Base-by-base conservation (phyloP, 1,140 invertebrate species). In the Platyura marginata region DNA sequence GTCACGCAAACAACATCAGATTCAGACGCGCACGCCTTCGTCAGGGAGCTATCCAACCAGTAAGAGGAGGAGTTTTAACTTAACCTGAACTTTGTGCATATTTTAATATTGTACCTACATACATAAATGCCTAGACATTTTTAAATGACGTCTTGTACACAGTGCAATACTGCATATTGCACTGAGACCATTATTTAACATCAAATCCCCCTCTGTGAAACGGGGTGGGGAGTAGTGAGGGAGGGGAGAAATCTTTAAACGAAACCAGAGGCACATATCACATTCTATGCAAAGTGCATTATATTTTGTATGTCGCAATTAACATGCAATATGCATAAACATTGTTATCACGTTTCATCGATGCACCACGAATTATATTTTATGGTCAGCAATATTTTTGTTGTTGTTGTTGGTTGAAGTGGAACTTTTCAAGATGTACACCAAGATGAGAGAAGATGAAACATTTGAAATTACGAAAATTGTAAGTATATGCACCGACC, bases 261-360 rank as follows among this genome's bases (percentile, higher is more conserved):
- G n/a, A n/a, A n/a, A n/a, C n/a, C n/a, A n/a, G n/a, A n/a, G n/a
- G n/a, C n/a, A 29, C 25, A 29, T 29, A 8, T 29, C 25, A 6
- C 25, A 29, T 6, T 6, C 25, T 8, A 29, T 29, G 25, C 25
- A 29, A 8, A 8, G 6, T 13, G 6, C 13, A 29, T 29, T 29
- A 13, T 8, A 29, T 5, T 8, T 11, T 40, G 21, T 40, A 21
- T 21, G 21, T 40, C 21, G 39, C 39, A 40, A 40, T 40, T 40
- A 40, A 40, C 39, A 40, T 40, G 39, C 39, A 40, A 20, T 40
- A 11, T 40, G 39, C 39, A 40, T 40, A 40, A 40, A 40, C 16
- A 20, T 40, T 40, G 39, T 40, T 40, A 40, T 40, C 39, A 40
- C 39, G 39, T 40, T 40, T 19, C 39, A 40, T 40, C 39, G 39